Base-by-base conservation (phyloP, 1,140 invertebrate species). In the Apis florea region DNA sequence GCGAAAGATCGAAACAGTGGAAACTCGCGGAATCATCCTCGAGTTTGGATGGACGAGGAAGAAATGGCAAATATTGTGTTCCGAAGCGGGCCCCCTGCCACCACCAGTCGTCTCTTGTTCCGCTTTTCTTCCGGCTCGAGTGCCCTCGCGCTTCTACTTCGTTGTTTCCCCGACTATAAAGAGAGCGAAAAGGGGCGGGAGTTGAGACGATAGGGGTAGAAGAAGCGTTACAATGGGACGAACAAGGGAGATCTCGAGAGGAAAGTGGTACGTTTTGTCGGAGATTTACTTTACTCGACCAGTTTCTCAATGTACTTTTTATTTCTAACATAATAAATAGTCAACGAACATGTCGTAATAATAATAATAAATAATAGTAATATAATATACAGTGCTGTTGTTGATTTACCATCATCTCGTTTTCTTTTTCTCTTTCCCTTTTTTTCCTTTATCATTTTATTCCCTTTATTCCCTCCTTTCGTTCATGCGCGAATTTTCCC, bases 251-350 rank as follows among this genome's bases (percentile, higher is more conserved):
- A 81, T 24, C 17, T 79, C 21, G 49, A 21, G 51, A 40, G 24
- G 21, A 64, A 17, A 19, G 24, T 24, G 53, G 53, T 21, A n/a
- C 47, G 26, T 51, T 1, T 17, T 15, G 17, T 51, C 51, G 31
- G 40, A 63, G 31, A 26, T 17, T 19, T 51, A 77, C 12, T 70
- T 26, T 47, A 19, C n/a, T 19, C 75, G 21, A 9, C 11, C n/a
- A 26, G 19, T 80, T 78, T 87, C 61, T 86, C 63, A 75, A 85
- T 83, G 80, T 79, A 81, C 13, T 77, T 75, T 90, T 91, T 91
- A 90, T 91, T 91, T 90, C 90, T 91, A 91, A 91, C 90, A 84
- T 89, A 91, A 91, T 90, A 90, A 91, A 91, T 90, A 90, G 79
- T 91, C 90, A 91, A 91, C 90, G 89, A 91, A 91, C 89, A 91